phyloP scores from a whole-genome alignment of 2,113 vertebrate genomes.

The Bos taurus region DNA sequence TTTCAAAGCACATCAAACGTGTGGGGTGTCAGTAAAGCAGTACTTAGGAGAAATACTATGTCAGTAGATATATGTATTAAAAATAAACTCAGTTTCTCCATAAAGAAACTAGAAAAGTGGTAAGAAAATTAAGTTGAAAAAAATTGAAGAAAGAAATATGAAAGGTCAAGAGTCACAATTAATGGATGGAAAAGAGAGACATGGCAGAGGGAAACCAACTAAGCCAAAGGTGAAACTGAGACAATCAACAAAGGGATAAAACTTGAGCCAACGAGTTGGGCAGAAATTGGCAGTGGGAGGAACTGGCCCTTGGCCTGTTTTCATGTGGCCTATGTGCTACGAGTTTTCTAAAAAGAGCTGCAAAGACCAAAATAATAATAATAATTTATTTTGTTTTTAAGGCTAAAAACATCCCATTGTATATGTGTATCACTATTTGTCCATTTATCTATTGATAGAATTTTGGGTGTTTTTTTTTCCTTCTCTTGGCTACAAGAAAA shows the following conservation, averaged over 20 bases:
- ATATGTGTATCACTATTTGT: background rate
- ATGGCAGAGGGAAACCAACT: background rate
- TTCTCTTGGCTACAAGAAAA: background rate
- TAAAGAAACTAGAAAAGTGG: background rate
- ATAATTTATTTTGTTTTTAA: background rate
- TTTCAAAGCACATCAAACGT: background rate
- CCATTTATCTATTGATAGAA: background rate
- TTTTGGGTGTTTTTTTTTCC: background rate
- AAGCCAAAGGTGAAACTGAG: background rate
- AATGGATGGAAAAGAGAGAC: background rate
- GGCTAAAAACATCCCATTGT: background rate
- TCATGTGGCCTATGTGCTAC: background rate
- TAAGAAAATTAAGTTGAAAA: background rate
- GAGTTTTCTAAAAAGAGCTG: background rate
- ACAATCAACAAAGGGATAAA: background rate
- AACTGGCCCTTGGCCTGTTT: background rate
- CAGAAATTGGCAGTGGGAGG: too few relatives aligned
- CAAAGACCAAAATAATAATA: background rate
- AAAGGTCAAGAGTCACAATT: background rate
- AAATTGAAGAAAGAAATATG: background rate
- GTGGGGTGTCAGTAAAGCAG: background rate
- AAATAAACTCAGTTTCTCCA: background rate
- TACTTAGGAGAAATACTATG: background rate
- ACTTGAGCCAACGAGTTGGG: rapidly evolving
- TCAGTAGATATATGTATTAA: background rate